Base-by-base conservation (phyloP, 53 echinoderm and acorn worm species). In the Holothuria leucospilota region DNA sequence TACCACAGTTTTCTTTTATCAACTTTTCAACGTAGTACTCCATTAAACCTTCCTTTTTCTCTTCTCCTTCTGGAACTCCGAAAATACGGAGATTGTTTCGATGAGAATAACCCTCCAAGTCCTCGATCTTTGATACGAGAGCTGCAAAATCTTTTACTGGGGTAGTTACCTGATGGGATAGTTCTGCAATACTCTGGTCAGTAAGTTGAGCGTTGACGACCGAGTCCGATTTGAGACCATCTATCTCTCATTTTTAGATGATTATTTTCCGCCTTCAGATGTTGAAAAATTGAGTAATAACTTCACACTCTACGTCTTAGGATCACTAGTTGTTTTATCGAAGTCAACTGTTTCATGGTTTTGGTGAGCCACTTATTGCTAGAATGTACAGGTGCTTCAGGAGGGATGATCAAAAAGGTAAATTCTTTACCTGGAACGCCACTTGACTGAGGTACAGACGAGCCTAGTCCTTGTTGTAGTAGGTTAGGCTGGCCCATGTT, bases 281-380 rank as follows among this genome's bases (percentile, higher is more conserved):
- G 68, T 0, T 27, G n/a, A n/a, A 67, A 67, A 67, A 6, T 34
- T 67, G 68, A 67, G 26, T 27, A 67, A 67, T 27, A 18, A 67
- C 68, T 25, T 67, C 68, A 67, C 68, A 67, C 21, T 25, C 27
- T 13, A 67, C 68, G 27, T 67, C 68, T 67, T 67, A 67, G 25
- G 28, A 34, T 67, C 27, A n/a, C 6, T 67, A 15, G 25, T 67
- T 29, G 68, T 29, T 67, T 67, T 26, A 67, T 25, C 34, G 68
- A 67, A 34, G 68, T 67, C 34, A 34, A 67, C 28, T 67, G 68
- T 3, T 67, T 25, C 68, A 67, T 67, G 12, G 68, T 34, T 67
- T 67, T 67, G 68, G 68, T 27, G 13, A 67, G 68, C 68, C 68
- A 67, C 34, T 67, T 27, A 67, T 67, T 67, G 28, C 28, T 65